phyloP scores from a whole-genome alignment of 2,797 vertebrate species.

The Bucorvus abyssinicus region DNA sequence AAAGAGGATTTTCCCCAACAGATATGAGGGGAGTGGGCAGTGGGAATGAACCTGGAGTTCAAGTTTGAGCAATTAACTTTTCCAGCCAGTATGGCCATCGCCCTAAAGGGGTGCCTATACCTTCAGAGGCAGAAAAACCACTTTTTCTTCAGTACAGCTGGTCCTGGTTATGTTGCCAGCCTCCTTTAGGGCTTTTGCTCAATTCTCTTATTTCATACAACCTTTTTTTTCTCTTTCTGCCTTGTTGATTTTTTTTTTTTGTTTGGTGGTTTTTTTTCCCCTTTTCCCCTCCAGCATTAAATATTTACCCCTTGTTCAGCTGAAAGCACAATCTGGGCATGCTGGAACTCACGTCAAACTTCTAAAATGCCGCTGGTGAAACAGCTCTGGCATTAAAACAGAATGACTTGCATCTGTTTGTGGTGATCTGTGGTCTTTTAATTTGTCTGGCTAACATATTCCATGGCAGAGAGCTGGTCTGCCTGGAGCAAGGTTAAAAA shows the following conservation, averaged over 20 bases:
- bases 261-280: not conserved
- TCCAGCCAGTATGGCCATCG: not conserved
- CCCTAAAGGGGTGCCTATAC: not conserved
- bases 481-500: slow-evolving; percentile 13
- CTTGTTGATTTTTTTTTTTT: not conserved
- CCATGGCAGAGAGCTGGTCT: not conserved
- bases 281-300: not conserved
- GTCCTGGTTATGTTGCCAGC: not conserved
- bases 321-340: not conserved
- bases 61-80: not conserved
- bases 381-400: not conserved
- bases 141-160: not conserved
- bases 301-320: not conserved
- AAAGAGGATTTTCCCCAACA: not conserved
- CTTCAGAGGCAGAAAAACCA: not conserved
- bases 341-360: not conserved
- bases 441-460: slow-evolving; percentile 22
- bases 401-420: slow-evolving; percentile 15
- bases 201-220: not conserved
- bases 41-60: not conserved
- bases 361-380: not conserved
- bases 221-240: not conserved
- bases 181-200: not conserved
- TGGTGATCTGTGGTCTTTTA: slow-evolving; percentile 35
- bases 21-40: not conserved